Evolutionary conservation across 2,888 invertebrate species (phyloP).

Genomic region (Rotaria macrura): DNA sequence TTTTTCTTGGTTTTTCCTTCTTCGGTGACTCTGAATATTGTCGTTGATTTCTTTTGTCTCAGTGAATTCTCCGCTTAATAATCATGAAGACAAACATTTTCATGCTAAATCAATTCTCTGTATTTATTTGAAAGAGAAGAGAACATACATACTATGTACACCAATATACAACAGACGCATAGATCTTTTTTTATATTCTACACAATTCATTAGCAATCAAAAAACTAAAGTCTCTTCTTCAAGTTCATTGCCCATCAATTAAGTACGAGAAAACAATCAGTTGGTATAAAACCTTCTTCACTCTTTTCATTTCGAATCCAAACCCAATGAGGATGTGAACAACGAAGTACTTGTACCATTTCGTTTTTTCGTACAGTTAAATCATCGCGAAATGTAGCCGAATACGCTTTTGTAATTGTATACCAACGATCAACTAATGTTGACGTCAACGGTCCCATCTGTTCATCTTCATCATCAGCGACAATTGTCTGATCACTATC

Average conservation of each 20-base stretch:
- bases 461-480: background rate
- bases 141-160: no score
- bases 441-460: background rate
- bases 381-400: conserved; percentile 1
- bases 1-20: no score
- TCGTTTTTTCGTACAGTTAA: conserved; percentile 1
- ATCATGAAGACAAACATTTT: no score
- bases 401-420: background rate
- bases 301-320: conserved; percentile 17
- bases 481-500: background rate
- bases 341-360: background rate
- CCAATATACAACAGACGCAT: background rate
- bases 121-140: no score
- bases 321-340: conserved; percentile 2
- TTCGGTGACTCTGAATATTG: no score
- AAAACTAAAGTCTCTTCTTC: background rate
- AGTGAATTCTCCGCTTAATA: no score
- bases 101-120: no score
- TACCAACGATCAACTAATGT: background rate
- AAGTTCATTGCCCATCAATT: background rate
- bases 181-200: background rate
- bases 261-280: background rate
- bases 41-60: no score
- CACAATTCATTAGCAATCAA: background rate
- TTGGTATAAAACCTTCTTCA: background rate